Evolutionary conservation across 2,888 invertebrate species (phyloP), one percentile per base, ranked within the genome.

Genomic region (Muschampia plurimacula): DNA sequence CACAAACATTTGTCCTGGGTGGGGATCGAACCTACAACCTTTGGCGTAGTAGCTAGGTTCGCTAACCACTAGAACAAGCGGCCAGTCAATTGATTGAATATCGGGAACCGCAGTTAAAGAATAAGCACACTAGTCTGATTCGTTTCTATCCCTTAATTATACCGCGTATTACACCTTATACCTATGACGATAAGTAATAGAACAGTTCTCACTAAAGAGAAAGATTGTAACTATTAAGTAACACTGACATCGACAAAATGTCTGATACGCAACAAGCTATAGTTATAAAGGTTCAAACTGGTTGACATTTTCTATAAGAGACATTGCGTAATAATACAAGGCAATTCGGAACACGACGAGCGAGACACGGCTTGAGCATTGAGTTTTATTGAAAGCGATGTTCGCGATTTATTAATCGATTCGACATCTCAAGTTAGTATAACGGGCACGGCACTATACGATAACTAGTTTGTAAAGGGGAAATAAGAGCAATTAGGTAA

Each of bases 261-360:
- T 52, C 22, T 55, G 52, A 52, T 44, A 49, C 59, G 36, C 44
- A 8, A 55, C n/a, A 55, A 32, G 52, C n/a, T 28, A 13, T 28
- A 32, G 52, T 10, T 28, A 13, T 28, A 10, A 22, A 64, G 28
- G 22, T 55, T 41, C 41, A 55, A 52, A 64, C 55, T 64, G 57
- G 64, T 70, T 46, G 64, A 57, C 64, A 70, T 70, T 70, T 55
- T 65, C 44, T 22, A 65, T 64, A 70, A 70, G 64, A 57, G 63
- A n/a, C 52, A 63, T 65, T 70, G 70, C 64, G 55, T 70, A 65
- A 44, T 39, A 62, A 44, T 39, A 62, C 36, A 62, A 55, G 65
- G 65, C 55, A 57, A 64, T 70, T 64, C 57, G 64, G 64, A 57
- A 65, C 64, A 57, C 57, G 63, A 13, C 41, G 69, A n/a, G 63